Evolutionary conservation across 2,888 invertebrate genomes (phyloP), one percentile per base, ranked within the genome.

Genomic region (Diadromus collaris): DNA sequence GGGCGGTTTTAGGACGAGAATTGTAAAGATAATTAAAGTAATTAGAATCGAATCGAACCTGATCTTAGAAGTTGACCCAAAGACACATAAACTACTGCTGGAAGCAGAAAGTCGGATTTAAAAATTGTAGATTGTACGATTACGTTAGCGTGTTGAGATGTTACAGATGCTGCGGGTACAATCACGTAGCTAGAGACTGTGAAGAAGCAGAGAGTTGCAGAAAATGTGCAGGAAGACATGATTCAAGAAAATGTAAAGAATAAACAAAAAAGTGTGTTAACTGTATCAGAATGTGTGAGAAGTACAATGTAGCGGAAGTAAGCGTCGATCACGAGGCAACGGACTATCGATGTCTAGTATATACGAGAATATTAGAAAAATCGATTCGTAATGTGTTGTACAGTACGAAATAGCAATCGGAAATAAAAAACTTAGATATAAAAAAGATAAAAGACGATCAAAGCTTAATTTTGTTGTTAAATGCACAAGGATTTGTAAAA

Each of bases 91-190:
- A 32, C 32, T n/a, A 7, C n/a, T 70, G 13, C 13, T 76, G 41
- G 21, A 70, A 5, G 5, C 58, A 5, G 51, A 58, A 54, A 9
- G 41, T 44, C 9, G 16, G 41, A 5, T 44, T 44, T 58, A 29
- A 67, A 6, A 68, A 41, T 41, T 77, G 77, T 27, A 60, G 51
- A 51, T 46, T 78, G 3, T 32, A 68, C 10, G 34, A 74, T 13
- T 74, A 64, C 48, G 56, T 80, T 54, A 51, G 65, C 27, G 60
- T 80, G 10, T 16, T 74, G 19, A 68, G 77, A 7, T 74, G 73
- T 27, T 80, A 29, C n/a, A 24, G 29, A 7, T 46, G 46, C 19
- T 19, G 6, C 6, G 19, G 46, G 19, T 46, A 19, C 19, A 46
- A 46, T n/a, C 46, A 56, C 51, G 5, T 54, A 2, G 51, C 51